Conservation (phyloP, 1,140 invertebrate genomes). For the Stratiolaelaps scimitus region DNA sequence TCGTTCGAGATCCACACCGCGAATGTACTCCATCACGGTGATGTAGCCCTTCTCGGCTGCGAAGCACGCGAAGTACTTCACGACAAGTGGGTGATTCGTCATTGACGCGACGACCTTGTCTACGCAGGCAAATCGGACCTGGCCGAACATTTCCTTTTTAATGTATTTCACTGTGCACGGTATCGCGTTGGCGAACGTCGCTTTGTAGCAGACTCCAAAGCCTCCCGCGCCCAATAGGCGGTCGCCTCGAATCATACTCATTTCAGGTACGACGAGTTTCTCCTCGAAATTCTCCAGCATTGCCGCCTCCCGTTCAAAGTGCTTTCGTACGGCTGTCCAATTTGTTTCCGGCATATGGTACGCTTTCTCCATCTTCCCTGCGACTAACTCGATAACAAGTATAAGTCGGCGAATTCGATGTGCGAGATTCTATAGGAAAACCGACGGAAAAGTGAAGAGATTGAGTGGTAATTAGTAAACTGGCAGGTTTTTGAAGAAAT, state of each 20-base stretch:
- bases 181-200: not conserved
- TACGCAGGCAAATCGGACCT: not conserved
- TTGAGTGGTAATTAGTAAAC: too few relatives aligned
- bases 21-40: slow-evolving; percentile 26
- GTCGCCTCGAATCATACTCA: slow-evolving; percentile 8
- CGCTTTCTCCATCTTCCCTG: not conserved
- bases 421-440: slow-evolving; percentile 1
- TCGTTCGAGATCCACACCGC: slow-evolving; percentile 19
- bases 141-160: not conserved
- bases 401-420: not conserved
- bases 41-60: slow-evolving; percentile 2
- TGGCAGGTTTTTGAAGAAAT: too few relatives aligned
- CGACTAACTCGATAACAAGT: not conserved
- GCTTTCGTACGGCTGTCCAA: not conserved
- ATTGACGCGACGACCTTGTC: not conserved
- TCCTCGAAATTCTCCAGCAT: not conserved
- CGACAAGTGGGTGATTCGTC: not conserved
- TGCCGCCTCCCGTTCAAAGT: not conserved
- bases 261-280: not conserved
- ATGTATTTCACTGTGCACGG: not conserved
- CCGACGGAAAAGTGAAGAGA: too few relatives aligned
- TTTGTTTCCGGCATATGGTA: not conserved
- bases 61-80: slow-evolving; percentile 8
- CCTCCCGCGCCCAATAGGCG: not conserved
- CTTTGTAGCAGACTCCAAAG: slow-evolving; percentile 13